Conservation (phyloP, 2,113 vertebrate genomes). For the Grus americana region DNA sequence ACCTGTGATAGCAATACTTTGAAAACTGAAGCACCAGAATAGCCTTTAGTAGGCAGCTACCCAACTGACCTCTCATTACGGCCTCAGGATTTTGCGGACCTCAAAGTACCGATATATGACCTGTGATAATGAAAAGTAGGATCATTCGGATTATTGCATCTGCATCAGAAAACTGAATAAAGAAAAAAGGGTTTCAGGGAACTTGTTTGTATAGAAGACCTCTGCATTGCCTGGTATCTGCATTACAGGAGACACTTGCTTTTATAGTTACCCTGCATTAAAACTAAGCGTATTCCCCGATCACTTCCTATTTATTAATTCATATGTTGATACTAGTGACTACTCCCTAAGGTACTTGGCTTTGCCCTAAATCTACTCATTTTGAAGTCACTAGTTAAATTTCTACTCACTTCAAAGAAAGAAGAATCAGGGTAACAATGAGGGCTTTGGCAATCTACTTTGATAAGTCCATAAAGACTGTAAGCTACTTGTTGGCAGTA, state of each 20-base stretch:
- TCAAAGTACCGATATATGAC: neutral
- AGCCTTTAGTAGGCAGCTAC: neutral
- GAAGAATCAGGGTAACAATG: neutral
- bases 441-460: neutral
- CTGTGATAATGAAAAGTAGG: neutral
- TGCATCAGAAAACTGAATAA: neutral
- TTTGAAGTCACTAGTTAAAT: neutral
- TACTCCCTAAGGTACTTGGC: neutral
- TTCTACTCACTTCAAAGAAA: neutral
- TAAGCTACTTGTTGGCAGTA: neutral
- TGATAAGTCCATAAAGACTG: neutral
- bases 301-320: neutral
- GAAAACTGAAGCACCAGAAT: neutral
- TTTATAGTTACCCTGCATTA: neutral
- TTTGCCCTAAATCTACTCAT: neutral
- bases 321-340: neutral
- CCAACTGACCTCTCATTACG: neutral
- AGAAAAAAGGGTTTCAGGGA: neutral
- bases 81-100: neutral
- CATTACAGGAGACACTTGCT: neutral
- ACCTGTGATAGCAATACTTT: neutral
- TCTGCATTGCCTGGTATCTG: neutral
- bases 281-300: neutral
- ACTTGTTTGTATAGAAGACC: neutral
- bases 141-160: neutral